Conservation (phyloP, 2,888 invertebrate species). For the Lumbricus terrestris region DNA sequence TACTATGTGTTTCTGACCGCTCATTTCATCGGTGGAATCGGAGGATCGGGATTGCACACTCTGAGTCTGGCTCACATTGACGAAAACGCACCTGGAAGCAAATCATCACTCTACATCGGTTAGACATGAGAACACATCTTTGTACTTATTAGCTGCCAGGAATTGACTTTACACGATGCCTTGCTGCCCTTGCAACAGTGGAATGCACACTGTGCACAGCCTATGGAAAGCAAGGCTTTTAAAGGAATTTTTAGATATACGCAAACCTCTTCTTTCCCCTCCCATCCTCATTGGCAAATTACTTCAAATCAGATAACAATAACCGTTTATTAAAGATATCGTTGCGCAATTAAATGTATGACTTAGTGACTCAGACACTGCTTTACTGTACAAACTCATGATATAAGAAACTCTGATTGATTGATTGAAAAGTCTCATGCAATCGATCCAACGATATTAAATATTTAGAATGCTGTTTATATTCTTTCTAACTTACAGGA, state of each 20-base stretch:
- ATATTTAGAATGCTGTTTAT: neutral
- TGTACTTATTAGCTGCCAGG: neutral
- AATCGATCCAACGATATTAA: neutral
- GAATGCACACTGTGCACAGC: too few species aligned
- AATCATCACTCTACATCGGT: slow-evolving; percentile 47
- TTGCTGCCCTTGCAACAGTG: too few species aligned
- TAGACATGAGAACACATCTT: neutral
- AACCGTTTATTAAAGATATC: too few species aligned
- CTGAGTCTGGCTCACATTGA: slow-evolving; percentile 49
- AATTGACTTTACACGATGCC: too few species aligned
- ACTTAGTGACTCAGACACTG: neutral
- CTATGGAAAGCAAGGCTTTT: too few species aligned
- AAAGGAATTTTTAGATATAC: too few species aligned
- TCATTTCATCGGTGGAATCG: slow-evolving; percentile 35
- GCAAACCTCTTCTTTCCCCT: too few species aligned
- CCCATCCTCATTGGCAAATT: too few species aligned
- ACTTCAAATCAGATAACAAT: too few species aligned
- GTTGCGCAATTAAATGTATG: neutral
- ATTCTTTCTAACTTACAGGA: slow-evolving; percentile 22
- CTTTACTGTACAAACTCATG: too few species aligned
- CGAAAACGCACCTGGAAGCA: slow-evolving; percentile 44
- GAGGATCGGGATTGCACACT: slow-evolving; percentile 41
- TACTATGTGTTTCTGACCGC: slow-evolving; percentile 32
- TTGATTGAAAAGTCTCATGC: too few species aligned
- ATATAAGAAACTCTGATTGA: too few species aligned